Conservation (phyloP, 2,113 vertebrate species). For the Macrotus californicus region DNA sequence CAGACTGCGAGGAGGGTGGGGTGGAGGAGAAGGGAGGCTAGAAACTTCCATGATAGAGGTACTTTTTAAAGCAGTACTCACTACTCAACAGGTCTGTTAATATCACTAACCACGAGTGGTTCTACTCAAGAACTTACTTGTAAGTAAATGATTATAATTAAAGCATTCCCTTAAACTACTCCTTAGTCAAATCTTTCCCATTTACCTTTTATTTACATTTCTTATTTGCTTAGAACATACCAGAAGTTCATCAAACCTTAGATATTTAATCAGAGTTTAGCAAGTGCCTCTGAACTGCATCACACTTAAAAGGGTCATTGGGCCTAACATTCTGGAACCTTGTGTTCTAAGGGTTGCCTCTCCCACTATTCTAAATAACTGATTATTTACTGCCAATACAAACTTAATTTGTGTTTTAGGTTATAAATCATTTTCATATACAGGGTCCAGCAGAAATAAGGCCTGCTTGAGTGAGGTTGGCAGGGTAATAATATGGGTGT, state of each 20-base stretch:
- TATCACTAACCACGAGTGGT: not conserved
- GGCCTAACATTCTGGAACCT: not conserved
- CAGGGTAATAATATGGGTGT: too few species aligned
- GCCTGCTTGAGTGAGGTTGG: too few species aligned
- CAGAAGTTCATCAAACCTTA: not conserved
- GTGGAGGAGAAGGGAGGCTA: not conserved
- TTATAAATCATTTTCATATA: not conserved
- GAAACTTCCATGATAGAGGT: not conserved
- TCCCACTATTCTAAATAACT: not conserved
- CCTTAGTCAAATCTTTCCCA: not conserved
- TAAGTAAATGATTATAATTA: not conserved
- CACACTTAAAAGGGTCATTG: not conserved
- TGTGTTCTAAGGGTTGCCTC: not conserved
- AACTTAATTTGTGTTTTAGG: not conserved
- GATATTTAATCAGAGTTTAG: not conserved
- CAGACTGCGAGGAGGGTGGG: not conserved
- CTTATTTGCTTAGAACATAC: not conserved
- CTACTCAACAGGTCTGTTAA: not conserved
- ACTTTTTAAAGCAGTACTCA: not conserved
- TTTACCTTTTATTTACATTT: conserved; percentile 5
- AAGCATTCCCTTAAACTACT: not conserved
- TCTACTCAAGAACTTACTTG: not conserved
- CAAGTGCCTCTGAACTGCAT: not conserved
- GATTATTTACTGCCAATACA: not conserved
- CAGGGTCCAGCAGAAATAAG: too few species aligned